Evolutionary conservation across 2,888 invertebrate genomes (phyloP).

Genomic region (Clusia tigrina): DNA sequence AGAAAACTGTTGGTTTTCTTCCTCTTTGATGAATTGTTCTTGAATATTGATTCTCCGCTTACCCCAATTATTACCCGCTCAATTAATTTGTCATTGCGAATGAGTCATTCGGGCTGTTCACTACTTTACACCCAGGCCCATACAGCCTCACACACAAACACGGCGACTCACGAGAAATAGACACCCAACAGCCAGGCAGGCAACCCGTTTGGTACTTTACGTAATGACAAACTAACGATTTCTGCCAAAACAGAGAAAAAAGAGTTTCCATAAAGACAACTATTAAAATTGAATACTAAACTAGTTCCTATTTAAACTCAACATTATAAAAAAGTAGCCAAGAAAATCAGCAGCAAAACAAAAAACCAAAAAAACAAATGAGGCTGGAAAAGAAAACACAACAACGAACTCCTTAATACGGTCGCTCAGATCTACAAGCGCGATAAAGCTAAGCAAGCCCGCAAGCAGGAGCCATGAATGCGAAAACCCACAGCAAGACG

Average conservation of each 20-base stretch:
- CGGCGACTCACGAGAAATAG: neutral
- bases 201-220: too few relatives aligned
- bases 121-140: too few relatives aligned
- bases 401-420: neutral
- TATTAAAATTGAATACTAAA: neutral
- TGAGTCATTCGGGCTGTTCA: too few relatives aligned
- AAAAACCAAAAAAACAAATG: neutral
- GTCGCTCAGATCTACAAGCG: neutral
- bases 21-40: too few relatives aligned
- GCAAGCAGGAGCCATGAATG: neutral
- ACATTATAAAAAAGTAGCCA: too few relatives aligned
- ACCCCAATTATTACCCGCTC: too few relatives aligned
- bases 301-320: neutral
- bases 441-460: neutral
- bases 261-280: too few relatives aligned
- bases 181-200: neutral
- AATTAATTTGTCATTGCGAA: too few relatives aligned
- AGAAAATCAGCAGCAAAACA: neutral
- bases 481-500: neutral
- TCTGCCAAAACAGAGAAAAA: neutral
- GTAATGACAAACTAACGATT: too few relatives aligned
- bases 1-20: too few relatives aligned
- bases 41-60: too few relatives aligned
- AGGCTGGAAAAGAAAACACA: neutral
- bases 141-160: neutral